These are phyloP conservation scores for Brachyopa scutellaris DNA, from an alignment of 2,888 invertebrate genomes.

Conservation along the genomic window DNA sequence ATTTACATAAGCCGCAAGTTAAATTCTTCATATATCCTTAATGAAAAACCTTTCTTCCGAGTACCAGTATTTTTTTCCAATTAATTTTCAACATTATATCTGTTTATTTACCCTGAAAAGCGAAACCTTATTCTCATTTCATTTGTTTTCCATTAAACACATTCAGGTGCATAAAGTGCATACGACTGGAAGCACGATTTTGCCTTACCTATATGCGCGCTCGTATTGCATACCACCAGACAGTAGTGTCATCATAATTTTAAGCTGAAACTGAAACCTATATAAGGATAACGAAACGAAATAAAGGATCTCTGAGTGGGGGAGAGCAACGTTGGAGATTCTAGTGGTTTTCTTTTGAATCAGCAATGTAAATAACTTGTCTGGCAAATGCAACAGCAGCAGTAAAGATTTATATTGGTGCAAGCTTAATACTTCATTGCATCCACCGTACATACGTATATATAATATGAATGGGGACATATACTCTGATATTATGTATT, in stretches of 20 bases:
- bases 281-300: conserved; percentile 26
- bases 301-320: conserved; percentile 22
- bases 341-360: conserved; percentile 65
- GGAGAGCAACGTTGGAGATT: conserved; percentile 30
- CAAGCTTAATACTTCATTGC: conserved; percentile 64
- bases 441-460: conserved; percentile 43
- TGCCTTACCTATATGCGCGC: too few relatives aligned
- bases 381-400: conserved; percentile 59
- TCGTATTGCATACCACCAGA: conserved; percentile 34
- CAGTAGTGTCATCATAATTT: conserved; percentile 67
- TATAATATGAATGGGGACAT: conserved; percentile 46
- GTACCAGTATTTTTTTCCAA: too few relatives aligned
- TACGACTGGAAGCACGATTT: conserved; percentile 26
- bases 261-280: conserved; percentile 47
- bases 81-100: too few relatives aligned
- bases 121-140: background rate
- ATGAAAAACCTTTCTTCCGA: too few relatives aligned
- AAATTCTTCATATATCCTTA: too few relatives aligned
- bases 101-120: conserved; percentile 54
- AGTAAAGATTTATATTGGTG: conserved; percentile 65
- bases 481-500: conserved; percentile 39
- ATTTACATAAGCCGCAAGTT: too few relatives aligned
- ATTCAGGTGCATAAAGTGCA: conserved; percentile 49
- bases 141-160: conserved; percentile 2
- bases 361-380: conserved; percentile 67